A percentile compares a stretch with the other conserved stretches of the same genome.
Evolutionary conservation across 2,888 invertebrate species (phyloP).

Genomic region (Philonicus albiceps): DNA sequence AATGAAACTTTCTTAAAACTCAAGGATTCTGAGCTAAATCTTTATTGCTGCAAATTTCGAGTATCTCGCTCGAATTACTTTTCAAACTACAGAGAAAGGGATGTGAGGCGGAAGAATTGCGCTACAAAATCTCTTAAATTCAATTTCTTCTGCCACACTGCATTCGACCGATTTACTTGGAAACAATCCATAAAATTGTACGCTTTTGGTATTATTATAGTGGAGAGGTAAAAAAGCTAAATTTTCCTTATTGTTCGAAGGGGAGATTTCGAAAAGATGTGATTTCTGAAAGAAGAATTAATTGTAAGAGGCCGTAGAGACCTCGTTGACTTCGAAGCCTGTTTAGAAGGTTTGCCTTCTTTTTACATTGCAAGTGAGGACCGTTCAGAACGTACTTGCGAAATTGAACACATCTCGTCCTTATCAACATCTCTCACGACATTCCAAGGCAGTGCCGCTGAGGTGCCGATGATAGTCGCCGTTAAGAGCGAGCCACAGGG

Average conservation of each 20-base stretch:
- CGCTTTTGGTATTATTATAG: background rate
- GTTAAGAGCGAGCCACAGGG: background rate
- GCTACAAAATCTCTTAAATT: background rate
- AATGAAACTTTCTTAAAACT: background rate
- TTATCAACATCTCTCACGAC: constrained; percentile 22
- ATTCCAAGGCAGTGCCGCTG: background rate
- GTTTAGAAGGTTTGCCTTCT: background rate
- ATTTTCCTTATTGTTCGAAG: background rate
- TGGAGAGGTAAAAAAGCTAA: background rate
- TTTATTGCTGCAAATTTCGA: background rate
- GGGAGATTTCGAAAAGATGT: background rate
- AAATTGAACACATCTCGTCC: background rate
- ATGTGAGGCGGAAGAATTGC: background rate
- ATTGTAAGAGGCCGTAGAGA: background rate
- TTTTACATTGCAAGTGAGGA: background rate
- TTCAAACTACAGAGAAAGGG: background rate
- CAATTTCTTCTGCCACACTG: background rate
- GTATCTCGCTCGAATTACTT: background rate
- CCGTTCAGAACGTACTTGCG: background rate
- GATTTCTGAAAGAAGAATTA: background rate
- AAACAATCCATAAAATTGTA: background rate
- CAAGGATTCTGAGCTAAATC: background rate
- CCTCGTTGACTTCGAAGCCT: background rate
- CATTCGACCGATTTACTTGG: background rate
- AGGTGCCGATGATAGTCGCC: background rate